A percentile compares a stretch with the other conserved stretches of the same genome.
Conservation (phyloP, 2,113 vertebrate genomes). For the Campylomormyrus tamandua region DNA sequence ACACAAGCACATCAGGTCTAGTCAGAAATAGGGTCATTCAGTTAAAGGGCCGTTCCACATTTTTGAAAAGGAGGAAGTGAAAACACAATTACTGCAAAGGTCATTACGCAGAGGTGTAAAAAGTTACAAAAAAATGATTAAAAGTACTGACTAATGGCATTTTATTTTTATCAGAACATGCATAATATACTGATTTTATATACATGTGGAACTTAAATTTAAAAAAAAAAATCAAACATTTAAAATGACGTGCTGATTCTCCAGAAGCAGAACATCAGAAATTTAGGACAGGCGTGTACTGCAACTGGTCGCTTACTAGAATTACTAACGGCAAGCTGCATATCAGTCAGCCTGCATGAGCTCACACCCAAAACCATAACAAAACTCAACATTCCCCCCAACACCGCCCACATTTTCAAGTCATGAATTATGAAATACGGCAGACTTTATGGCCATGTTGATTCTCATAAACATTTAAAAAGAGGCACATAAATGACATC, state of each 20-base stretch:
- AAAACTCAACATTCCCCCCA: neutral
- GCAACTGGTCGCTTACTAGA: neutral
- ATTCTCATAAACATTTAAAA: neutral
- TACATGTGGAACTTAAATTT: neutral
- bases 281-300: neutral
- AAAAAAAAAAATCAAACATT: neutral
- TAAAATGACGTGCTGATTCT: neutral
- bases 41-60: slow-evolving; percentile 18
- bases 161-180: neutral
- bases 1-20: slow-evolving; percentile 16
- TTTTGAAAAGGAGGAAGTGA: slow-evolving; percentile 20
- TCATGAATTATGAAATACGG: neutral
- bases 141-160: neutral
- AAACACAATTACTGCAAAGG: neutral
- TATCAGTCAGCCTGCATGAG: neutral
- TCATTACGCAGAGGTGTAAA: neutral
- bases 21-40: neutral
- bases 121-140: neutral
- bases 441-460: neutral
- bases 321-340: neutral
- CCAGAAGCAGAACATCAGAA: slow-evolving; percentile 6
- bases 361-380: neutral
- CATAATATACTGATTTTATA: neutral
- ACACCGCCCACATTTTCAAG: neutral
- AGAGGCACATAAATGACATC: neutral